Evolutionary conservation across 2,113 vertebrate species (phyloP).

Genomic region (Sturnus vulgaris): DNA sequence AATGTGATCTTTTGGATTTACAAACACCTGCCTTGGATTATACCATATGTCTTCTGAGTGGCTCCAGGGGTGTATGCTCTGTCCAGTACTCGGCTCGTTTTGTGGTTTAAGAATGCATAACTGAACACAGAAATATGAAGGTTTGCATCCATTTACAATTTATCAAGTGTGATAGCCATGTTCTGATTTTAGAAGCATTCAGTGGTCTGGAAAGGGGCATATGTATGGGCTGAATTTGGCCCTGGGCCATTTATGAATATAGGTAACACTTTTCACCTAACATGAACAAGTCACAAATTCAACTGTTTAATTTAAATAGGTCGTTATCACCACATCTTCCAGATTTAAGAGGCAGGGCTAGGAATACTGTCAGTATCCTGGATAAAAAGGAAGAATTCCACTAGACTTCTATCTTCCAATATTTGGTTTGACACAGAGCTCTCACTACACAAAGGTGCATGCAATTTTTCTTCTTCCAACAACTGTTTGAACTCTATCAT

Average conservation of each 20-base stretch:
- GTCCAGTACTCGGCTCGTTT: constrained; percentile 17
- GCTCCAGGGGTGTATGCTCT: constrained; percentile 39
- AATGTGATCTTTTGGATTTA: constrained; percentile 66
- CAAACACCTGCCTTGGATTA: constrained; percentile 61
- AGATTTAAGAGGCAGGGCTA: constrained; percentile 32
- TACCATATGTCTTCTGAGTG: constrained; percentile 55
- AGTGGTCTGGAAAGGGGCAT: constrained; percentile 42
- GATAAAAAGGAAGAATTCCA: constrained; percentile 29
- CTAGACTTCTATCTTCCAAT: not conserved
- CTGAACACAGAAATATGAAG: constrained; percentile 40
- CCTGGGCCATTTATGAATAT: constrained; percentile 55
- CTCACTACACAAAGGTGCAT: not conserved
- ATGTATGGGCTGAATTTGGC: constrained; percentile 49
- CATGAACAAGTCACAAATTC: constrained; percentile 36
- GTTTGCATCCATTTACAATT: constrained; percentile 47
- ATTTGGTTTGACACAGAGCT: constrained; percentile 25
- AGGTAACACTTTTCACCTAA: constrained; percentile 44
- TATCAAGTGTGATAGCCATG: constrained; percentile 60
- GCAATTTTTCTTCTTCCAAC: not conserved
- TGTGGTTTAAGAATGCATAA: constrained; percentile 33
- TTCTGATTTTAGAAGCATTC: constrained; percentile 52
- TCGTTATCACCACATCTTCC: constrained; percentile 12
- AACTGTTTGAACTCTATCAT: not conserved
- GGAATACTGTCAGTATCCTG: constrained; percentile 29
- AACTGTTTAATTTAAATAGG: constrained; percentile 50